Conservation (phyloP, 2,113 vertebrate species). For the Merops nubicus region DNA sequence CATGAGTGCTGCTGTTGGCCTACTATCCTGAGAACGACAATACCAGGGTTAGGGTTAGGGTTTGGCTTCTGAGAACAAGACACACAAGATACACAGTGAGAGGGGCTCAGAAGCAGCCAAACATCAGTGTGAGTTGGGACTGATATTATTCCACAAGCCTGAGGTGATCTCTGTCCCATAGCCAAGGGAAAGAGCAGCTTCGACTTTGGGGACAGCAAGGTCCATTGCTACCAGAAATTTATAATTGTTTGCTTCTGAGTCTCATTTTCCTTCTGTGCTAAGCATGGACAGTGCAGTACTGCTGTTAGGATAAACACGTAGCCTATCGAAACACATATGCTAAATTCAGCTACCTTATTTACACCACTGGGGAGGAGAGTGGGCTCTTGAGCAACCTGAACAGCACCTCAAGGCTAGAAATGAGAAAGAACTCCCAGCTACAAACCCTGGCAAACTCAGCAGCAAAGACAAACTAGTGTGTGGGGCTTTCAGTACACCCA, state of each 20-base stretch:
- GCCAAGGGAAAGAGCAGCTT: background rate
- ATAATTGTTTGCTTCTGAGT: background rate
- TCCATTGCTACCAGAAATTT: background rate
- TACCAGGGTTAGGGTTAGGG: background rate
- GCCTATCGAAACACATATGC: background rate
- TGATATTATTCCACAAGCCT: background rate
- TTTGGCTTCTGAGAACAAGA: background rate
- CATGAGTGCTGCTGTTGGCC: background rate
- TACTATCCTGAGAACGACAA: background rate
- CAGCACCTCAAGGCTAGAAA: background rate
- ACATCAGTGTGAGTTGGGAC: background rate
- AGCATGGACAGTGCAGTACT: background rate
- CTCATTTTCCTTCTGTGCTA: background rate
- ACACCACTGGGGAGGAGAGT: background rate
- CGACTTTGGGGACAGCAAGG: background rate
- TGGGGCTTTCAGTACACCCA: background rate
- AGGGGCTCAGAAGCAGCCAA: background rate
- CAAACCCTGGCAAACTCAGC: background rate
- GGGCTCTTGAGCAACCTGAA: background rate
- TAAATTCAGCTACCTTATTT: background rate
- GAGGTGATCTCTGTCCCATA: fast-evolving
- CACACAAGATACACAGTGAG: fast-evolving
- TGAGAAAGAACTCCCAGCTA: background rate
- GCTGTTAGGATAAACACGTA: background rate
- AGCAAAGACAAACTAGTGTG: background rate